A percentile compares a stretch with the other conserved stretches of the same genome.
phyloP scores from a whole-genome alignment of 2,113 vertebrate genomes.

The Rhinoptilus africanus region DNA sequence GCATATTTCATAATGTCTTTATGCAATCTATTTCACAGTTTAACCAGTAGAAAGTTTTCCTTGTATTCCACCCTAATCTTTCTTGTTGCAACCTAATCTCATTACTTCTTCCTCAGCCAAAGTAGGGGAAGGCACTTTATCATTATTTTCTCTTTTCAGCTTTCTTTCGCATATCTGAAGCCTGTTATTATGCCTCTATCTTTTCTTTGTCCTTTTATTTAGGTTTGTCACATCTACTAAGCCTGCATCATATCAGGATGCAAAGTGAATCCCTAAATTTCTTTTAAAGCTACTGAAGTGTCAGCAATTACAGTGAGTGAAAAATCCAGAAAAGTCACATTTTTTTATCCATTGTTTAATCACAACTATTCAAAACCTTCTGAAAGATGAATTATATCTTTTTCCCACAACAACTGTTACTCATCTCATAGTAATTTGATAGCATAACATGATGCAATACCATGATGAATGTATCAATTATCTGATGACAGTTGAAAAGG shows the following conservation, averaged over 20 bases:
- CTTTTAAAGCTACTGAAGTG: constrained; percentile 2
- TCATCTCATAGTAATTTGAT: background rate
- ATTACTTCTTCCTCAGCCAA: background rate
- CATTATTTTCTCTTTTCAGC: background rate
- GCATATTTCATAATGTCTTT: background rate
- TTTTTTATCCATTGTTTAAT: background rate
- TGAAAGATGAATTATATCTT: background rate
- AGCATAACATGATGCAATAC: background rate
- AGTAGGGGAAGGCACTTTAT: background rate
- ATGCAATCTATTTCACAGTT: background rate
- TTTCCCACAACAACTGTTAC: background rate
- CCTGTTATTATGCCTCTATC: background rate
- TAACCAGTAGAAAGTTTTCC: background rate
- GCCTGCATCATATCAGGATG: background rate
- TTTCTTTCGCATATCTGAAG: background rate
- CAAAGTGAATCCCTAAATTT: background rate
- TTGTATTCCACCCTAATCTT: background rate
- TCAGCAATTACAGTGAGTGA: background rate
- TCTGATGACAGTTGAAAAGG: background rate
- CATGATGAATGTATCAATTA: background rate
- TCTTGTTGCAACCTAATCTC: background rate
- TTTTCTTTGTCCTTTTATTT: background rate
- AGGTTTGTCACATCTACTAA: background rate
- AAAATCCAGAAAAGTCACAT: background rate
- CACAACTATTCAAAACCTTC: constrained; percentile 15